A percentile compares a stretch with the other conserved stretches of the same genome.
These are phyloP conservation scores for Machimus rusticus DNA, from an alignment of 2,888 invertebrate genomes.

Conservation along the genomic window DNA sequence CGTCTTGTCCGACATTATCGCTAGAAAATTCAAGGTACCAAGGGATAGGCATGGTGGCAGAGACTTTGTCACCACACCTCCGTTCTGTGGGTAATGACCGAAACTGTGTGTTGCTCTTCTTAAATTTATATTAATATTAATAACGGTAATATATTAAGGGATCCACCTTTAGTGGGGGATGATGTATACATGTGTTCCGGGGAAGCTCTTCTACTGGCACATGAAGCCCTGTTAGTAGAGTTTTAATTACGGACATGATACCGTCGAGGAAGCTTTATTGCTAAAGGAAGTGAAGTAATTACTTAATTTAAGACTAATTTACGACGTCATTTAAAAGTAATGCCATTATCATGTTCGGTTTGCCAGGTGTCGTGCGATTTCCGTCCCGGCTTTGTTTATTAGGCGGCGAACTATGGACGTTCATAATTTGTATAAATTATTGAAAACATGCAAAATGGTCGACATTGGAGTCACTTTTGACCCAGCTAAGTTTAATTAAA, in stretches of 20 bases:
- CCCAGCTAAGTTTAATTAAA: background rate
- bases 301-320: constrained; percentile 49
- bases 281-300: constrained; percentile 48
- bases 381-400: background rate
- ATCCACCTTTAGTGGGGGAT: constrained; percentile 45
- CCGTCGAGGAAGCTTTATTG: constrained; percentile 45
- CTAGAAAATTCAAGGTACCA: background rate
- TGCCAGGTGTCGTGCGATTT: background rate
- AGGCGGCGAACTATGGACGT: background rate
- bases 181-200: constrained; percentile 46
- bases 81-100: constrained; percentile 24
- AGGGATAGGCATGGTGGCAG: background rate
- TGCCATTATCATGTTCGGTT: constrained; percentile 47
- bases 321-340: constrained; percentile 47
- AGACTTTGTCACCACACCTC: background rate
- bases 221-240: constrained; percentile 42
- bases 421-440: constrained; percentile 25
- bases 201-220: background rate
- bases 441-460: background rate
- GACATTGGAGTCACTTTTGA: background rate
- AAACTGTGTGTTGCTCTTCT: constrained; percentile 41
- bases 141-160: constrained; percentile 47
- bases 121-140: constrained; percentile 49
- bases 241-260: constrained; percentile 48
- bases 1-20: background rate